Evolutionary conservation across 2,113 vertebrate genomes (phyloP), one percentile per base, ranked within the genome.

Genomic region (Syngnathus scovelli): DNA sequence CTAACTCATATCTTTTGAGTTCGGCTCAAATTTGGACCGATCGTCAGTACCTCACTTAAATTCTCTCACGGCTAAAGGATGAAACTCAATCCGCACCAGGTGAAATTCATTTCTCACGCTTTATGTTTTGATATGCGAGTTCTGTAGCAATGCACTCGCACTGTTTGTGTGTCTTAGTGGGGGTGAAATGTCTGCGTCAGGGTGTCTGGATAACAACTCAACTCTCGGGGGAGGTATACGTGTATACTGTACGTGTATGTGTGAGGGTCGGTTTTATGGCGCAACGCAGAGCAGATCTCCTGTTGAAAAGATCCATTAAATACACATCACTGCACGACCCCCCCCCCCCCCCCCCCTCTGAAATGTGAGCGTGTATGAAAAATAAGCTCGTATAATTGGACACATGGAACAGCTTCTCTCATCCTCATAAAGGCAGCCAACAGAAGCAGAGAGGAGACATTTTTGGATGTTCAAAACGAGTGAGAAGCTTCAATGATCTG

Each of bases 11-110:
- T 33, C 27, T 33, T 33, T 33, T 33, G 27, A 3, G 27, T 33
- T 33, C 27, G 27, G 55, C 55, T 58, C 5, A 58, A 33, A 58
- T 58, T 7, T 12, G 5, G 12, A 12, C 27, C 3, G 7, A 36
- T 36, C 54, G 64, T 62, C 51, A 63, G 46, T 74, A 82, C 71
- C 76, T 70, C 78, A 72, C 81, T 81, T 77, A 84, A 84, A 83
- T 85, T 86, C 66, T 67, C 66, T 67, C 8, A 4, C 2, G 72
- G 67, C 73, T 71, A 80, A 64, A 38, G 63, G 63, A 82, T 72
- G 83, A 85, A 87, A 87, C 38, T n/a, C 6, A 33, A 84, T 74
- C 83, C 82, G 44, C 5, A 1, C 81, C 88, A 87, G 85, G 86
- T 87, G 86, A 87, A 76, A 87, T 70, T 37, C 72, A 81, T 84